Percentiles rank a stretch among this genome's conserved stretches.
Evolutionary conservation across 1,140 invertebrate genomes (phyloP).

Genomic region (Listronotus bonariensis): DNA sequence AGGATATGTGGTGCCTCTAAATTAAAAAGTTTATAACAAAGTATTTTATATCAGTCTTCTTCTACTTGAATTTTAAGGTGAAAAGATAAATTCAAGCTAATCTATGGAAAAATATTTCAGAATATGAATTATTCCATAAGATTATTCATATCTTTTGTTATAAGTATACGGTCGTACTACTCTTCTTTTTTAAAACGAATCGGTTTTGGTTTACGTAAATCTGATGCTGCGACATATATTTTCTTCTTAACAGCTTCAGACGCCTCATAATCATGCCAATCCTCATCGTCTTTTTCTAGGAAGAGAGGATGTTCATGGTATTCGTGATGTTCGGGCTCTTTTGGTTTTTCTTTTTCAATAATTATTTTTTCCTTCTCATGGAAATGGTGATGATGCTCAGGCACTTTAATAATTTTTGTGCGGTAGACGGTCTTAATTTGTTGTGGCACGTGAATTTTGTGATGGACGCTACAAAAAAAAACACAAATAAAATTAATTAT

Average conservation of each 20-base stretch:
- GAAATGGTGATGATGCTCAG: conserved; percentile 52
- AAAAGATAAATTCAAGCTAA: no score
- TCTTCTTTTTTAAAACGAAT: not conserved
- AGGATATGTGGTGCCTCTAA: no score
- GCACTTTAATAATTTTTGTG: conserved; percentile 53
- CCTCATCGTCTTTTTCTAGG: conserved; percentile 22
- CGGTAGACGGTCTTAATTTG: conserved; percentile 51
- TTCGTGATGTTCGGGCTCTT: conserved; percentile 4
- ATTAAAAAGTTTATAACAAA: no score
- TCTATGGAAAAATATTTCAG: no score
- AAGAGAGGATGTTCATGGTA: not conserved
- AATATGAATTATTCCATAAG: no score
- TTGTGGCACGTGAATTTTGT: conserved; percentile 50
- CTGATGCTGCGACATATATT: conserved; percentile 5
- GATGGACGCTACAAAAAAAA: conserved; percentile 42
- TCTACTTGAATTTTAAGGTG: no score
- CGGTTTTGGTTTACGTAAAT: not conserved
- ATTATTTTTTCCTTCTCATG: conserved; percentile 48
- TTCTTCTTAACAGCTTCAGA: conserved; percentile 17
- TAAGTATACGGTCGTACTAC: not conserved
- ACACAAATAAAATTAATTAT: no score
- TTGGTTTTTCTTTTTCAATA: conserved; percentile 37
- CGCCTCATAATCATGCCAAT: not conserved
- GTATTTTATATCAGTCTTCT: no score
- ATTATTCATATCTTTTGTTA: not conserved